These are phyloP conservation scores for Gila robusta DNA, from an alignment of 2,797 vertebrate species.

Conservation along the genomic window DNA sequence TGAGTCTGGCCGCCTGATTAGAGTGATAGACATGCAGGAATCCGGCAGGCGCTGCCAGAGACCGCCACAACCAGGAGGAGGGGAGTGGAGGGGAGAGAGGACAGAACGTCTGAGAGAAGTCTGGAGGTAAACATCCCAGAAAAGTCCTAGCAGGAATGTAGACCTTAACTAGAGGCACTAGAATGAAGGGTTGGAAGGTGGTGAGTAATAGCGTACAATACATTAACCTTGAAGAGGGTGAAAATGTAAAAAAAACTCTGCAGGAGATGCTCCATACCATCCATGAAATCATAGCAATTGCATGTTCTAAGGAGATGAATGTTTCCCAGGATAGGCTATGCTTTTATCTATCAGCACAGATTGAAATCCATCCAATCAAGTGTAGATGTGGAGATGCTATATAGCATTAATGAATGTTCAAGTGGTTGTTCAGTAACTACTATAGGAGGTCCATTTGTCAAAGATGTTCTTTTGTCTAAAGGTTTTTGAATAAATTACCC, in stretches of 20 bases:
- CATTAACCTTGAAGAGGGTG: conserved; percentile 10
- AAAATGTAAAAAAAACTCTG: not conserved
- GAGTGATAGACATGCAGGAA: conserved; percentile 47
- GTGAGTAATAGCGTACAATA: conserved; percentile 5
- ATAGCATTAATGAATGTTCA: not conserved
- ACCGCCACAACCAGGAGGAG: conserved; percentile 26
- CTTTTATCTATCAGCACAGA: not conserved
- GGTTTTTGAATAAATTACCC: conserved; percentile 27
- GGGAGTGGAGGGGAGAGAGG: conserved; percentile 33
- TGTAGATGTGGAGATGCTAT: not conserved
- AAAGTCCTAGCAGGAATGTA: conserved; percentile 78
- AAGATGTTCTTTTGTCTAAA: not conserved
- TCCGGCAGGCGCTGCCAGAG: conserved; percentile 37
- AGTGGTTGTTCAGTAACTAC: not conserved
- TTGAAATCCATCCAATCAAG: not conserved
- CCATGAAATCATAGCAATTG: not conserved
- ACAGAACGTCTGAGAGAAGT: conserved; percentile 66
- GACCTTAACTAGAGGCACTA: conserved; percentile 67
- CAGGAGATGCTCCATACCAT: not conserved
- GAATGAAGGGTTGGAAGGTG: conserved; percentile 24
- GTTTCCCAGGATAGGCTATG: not conserved
- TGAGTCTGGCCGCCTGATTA: conserved; percentile 47
- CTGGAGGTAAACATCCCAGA: conserved; percentile 60
- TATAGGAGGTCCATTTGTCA: not conserved
- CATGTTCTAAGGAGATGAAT: not conserved